These are phyloP conservation scores for Telenomus remus DNA, from an alignment of 1,140 invertebrate genomes.

Conservation along the genomic window DNA sequence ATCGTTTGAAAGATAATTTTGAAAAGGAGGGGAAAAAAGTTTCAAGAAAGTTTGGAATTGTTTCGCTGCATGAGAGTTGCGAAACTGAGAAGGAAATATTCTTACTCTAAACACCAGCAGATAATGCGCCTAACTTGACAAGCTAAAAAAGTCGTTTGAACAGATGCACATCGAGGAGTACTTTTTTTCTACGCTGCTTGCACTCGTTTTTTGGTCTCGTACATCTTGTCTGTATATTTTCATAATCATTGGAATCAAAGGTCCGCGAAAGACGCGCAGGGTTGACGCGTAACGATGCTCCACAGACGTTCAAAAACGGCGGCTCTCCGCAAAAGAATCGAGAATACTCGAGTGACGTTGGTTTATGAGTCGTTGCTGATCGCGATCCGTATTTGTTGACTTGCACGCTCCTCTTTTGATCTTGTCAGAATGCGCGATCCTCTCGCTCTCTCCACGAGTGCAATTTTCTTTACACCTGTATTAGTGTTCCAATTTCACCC, in stretches of 20 bases:
- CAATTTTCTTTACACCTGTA: slow-evolving; percentile 66
- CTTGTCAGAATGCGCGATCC: slow-evolving; percentile 68
- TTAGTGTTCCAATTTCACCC: slow-evolving; percentile 49
- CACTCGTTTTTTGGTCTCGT: slow-evolving; percentile 30
- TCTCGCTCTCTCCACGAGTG: slow-evolving; percentile 32
- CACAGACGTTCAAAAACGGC: slow-evolving; percentile 51
- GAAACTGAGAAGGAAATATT: too few relatives aligned
- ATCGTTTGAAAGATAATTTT: too few relatives aligned
- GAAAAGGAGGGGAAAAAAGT: too few relatives aligned
- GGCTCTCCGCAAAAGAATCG: slow-evolving; percentile 58
- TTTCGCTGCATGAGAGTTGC: too few relatives aligned
- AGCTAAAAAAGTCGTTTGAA: slow-evolving; percentile 33
- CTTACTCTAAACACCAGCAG: background rate
- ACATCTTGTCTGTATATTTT: slow-evolving; percentile 56
- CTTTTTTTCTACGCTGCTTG: slow-evolving; percentile 25
- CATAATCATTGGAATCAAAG: slow-evolving; percentile 56
- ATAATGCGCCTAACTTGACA: slow-evolving; percentile 19
- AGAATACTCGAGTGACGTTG: slow-evolving; percentile 64
- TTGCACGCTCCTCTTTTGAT: slow-evolving; percentile 64
- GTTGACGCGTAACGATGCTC: slow-evolving; percentile 45
- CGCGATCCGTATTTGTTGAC: slow-evolving; percentile 66
- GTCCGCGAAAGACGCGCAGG: slow-evolving; percentile 17
- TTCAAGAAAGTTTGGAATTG: too few relatives aligned
- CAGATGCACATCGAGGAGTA: slow-evolving; percentile 33
- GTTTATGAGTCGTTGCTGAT: slow-evolving; percentile 63